These are phyloP conservation scores for Lutraria rhynchaena DNA, from an alignment of 1,140 invertebrate genomes.

Conservation along the genomic window DNA sequence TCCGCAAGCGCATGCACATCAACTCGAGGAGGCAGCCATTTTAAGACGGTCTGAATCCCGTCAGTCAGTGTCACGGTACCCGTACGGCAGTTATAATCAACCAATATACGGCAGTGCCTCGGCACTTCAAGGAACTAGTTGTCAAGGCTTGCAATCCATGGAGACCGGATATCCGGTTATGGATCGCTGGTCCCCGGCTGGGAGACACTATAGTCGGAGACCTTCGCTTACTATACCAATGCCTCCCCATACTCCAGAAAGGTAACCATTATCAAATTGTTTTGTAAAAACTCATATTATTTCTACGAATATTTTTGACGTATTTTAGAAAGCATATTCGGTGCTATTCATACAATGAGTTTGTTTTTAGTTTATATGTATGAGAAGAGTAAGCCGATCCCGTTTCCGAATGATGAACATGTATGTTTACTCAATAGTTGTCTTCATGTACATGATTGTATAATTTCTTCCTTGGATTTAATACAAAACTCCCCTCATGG, in stretches of 20 bases:
- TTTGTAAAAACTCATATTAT: background rate
- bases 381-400: too few species aligned
- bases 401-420: too few species aligned
- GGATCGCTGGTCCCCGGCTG: conserved; percentile 51
- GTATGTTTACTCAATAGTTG: too few species aligned
- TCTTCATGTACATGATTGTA: too few species aligned
- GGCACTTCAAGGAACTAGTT: conserved; percentile 58
- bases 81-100: conserved; percentile 64
- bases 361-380: too few species aligned
- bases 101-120: conserved; percentile 68
- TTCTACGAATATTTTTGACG: too few species aligned
- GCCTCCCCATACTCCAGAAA: conserved; percentile 69
- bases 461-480: too few species aligned
- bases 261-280: conserved; percentile 62
- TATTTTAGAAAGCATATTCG: too few species aligned
- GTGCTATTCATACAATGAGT: too few species aligned
- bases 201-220: conserved; percentile 69
- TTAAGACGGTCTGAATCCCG: conserved; percentile 30
- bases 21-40: conserved; percentile 25
- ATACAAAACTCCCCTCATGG: too few species aligned
- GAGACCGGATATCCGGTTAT: conserved; percentile 56
- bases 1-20: conserved; percentile 14
- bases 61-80: conserved; percentile 36
- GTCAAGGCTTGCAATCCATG: conserved; percentile 51
- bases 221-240: conserved; percentile 77